Evolutionary conservation across 2,888 invertebrate species (phyloP), one percentile per base, ranked within the genome.

Genomic region (Eupithecia vulgata): DNA sequence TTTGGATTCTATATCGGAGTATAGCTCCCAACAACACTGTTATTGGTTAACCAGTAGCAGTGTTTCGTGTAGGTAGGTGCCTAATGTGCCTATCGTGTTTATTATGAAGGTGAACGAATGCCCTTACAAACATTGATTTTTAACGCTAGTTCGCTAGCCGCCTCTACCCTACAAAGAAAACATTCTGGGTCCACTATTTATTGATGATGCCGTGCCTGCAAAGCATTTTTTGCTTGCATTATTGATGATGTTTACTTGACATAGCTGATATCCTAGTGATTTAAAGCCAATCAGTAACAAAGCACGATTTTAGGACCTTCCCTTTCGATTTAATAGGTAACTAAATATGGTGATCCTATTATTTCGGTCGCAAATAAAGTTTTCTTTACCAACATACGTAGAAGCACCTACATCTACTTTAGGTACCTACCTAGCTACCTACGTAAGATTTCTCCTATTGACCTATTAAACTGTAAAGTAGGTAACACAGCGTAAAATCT

Each of bases 71-170:
- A 34, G 13, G 17, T 37, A n/a, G 17, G 34, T 21, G 13, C 21
- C 21, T 64, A n/a, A 21, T 65, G 15, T 59, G 30, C 52, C 57
- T 61, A 34, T 61, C 34, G 61, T 61, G 61, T 34, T 61, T 61
- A 34, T 34, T 34, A 34, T 30, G 61, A 61, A 61, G 61, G 61
- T 61, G 67, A 21, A 35, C 64, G 15, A 61, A 52, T 34, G 48
- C 66, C 35, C 10, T 67, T 66, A 62, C 42, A 48, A 68, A 7
- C 61, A 61, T 61, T 61, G 61, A 61, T 61, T 61, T 59, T 61
- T 61, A 61, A 34, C 34, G 62, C 57, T 57, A 13, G 12, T 57
- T 57, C 25, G 57, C 57, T 57, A 25, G 25, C 25, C 57, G 5
- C 12, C 21, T 52, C 4, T 21, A 52, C 48, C n/a, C 10, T n/a